phyloP scores from a whole-genome alignment of 2,888 invertebrate species.

The Temnothorax ravouxi region DNA sequence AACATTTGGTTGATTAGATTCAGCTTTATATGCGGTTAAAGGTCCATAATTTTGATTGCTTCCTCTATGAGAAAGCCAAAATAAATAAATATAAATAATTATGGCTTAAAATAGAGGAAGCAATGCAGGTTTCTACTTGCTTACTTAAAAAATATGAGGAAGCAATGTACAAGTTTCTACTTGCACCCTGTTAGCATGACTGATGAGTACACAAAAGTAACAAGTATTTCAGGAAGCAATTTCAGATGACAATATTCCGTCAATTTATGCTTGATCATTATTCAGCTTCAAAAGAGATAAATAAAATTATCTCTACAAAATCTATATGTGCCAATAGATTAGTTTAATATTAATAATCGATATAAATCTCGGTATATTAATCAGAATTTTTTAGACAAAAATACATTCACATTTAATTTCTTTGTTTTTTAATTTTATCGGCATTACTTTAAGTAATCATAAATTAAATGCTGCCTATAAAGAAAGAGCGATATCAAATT shows the following conservation, averaged over 20 bases:
- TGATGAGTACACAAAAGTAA: not conserved
- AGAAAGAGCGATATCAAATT: not conserved
- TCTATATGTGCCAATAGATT: not conserved
- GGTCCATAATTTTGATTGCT: too few species aligned
- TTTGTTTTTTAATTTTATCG: constrained; percentile 1
- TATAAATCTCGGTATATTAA: not conserved
- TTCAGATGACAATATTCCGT: not conserved
- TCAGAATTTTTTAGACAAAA: not conserved
- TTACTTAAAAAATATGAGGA: too few species aligned
- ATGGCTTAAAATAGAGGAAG: too few species aligned
- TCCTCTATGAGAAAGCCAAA: too few species aligned
- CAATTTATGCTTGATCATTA: constrained; percentile 8
- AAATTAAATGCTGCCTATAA: not conserved
- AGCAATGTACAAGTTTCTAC: too few species aligned
- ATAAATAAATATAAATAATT: too few species aligned
- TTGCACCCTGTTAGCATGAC: too few species aligned
- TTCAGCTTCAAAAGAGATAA: not conserved
- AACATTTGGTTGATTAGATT: too few species aligned
- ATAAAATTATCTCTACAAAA: not conserved
- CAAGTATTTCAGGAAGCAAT: not conserved
- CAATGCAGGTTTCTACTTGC: too few species aligned
- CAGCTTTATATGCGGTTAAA: too few species aligned
- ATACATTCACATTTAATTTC: not conserved
- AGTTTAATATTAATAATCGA: not conserved
- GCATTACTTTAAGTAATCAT: not conserved